phyloP scores from a whole-genome alignment of 2,113 vertebrate genomes.

The Seriola rivoliana region DNA sequence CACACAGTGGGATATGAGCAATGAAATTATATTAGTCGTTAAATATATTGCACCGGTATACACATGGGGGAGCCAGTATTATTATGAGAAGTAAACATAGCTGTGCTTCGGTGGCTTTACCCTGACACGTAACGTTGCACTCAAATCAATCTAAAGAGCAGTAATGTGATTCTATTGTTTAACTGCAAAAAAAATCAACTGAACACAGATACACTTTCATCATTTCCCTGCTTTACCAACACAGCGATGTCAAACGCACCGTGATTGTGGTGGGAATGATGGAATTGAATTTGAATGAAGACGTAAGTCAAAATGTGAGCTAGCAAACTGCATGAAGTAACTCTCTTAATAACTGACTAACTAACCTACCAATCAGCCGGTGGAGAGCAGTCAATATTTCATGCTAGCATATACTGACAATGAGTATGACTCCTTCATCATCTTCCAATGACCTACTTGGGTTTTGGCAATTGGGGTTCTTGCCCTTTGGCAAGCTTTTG shows the following conservation, averaged over 20 bases:
- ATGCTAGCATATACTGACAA: constrained; percentile 45
- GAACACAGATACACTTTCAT: constrained; percentile 15
- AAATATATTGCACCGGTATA: constrained; percentile 53
- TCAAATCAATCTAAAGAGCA: constrained; percentile 11
- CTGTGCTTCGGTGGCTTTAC: constrained; percentile 19
- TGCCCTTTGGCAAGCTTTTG: constrained; percentile 72
- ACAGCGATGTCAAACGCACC: constrained; percentile 15
- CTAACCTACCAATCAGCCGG: constrained; percentile 46
- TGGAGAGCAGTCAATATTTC: constrained; percentile 58
- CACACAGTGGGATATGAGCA: constrained; percentile 55
- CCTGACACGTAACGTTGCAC: background rate
- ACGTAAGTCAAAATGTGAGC: constrained; percentile 33
- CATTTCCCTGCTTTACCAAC: constrained; percentile 17
- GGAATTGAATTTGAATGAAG: no score
- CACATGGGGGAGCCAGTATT: constrained; percentile 44
- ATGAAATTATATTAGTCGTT: constrained; percentile 60
- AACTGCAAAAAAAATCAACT: background rate
- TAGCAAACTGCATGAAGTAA: constrained; percentile 36
- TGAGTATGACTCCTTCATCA: constrained; percentile 53
- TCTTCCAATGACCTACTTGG: constrained; percentile 80
- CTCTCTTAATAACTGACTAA: constrained; percentile 41
- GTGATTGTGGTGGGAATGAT: background rate
- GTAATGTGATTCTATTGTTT: background rate
- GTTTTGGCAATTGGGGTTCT: constrained; percentile 68
- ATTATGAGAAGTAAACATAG: constrained; percentile 44